Conservation (phyloP, 2,888 invertebrate species). For the Glomeris marginata region DNA sequence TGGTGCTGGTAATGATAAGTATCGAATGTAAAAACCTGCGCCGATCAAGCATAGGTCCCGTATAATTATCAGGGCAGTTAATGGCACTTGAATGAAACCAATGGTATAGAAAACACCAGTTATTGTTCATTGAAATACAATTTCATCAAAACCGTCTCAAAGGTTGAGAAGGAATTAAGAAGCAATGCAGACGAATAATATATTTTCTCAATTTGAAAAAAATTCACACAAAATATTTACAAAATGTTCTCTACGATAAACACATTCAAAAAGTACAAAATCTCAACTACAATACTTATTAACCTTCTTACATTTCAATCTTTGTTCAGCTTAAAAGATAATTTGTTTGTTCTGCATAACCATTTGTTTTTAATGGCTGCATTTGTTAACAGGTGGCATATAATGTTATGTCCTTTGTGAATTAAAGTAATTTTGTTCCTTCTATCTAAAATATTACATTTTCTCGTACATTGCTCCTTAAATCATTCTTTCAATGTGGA, state of each 20-base stretch:
- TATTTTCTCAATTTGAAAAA: not conserved
- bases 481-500: conserved; percentile 17
- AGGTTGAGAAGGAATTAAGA: conserved; percentile 1
- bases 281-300: too few species aligned
- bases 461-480: too few species aligned
- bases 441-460: conserved; percentile 15
- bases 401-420: too few species aligned
- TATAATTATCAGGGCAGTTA: conserved; percentile 61
- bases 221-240: not conserved
- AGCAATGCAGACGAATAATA: not conserved
- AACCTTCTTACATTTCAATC: too few species aligned
- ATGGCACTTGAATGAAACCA: conserved; percentile 8
- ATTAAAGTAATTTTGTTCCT: not conserved
- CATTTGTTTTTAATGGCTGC: too few species aligned
- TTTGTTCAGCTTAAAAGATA: too few species aligned
- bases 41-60: conserved; percentile 67
- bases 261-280: too few species aligned
- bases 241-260: too few species aligned
- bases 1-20: conserved; percentile 73
- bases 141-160: conserved; percentile 13
- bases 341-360: too few species aligned
- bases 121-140: conserved; percentile 37
- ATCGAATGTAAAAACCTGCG: conserved; percentile 81
- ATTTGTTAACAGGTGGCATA: too few species aligned
- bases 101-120: not conserved